A percentile compares a stretch with the other conserved stretches of the same genome.
Conservation (phyloP, 2,113 vertebrate genomes). For the Sapajus apella region DNA sequence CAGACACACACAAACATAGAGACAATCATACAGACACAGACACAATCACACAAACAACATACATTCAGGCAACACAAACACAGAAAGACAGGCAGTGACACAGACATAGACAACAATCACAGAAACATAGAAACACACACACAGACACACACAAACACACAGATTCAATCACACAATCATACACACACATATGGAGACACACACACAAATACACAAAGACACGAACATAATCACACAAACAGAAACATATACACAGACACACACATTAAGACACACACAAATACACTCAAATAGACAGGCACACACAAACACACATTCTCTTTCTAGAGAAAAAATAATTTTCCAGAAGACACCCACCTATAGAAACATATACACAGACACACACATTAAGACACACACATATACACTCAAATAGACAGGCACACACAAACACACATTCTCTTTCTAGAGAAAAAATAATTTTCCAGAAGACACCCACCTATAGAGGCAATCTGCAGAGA, state of each 20-base stretch:
- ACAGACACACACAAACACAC: neutral
- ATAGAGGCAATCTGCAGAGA: neutral
- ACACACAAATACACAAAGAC: neutral
- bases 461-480: neutral
- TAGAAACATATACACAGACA: neutral
- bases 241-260: no score
- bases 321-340: neutral
- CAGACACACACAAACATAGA: no score
- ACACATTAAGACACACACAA: neutral
- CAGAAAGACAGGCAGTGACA: neutral
- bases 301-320: neutral
- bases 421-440: neutral
- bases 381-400: neutral
- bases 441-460: neutral
- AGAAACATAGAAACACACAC: neutral
- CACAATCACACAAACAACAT: neutral
- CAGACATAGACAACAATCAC: neutral
- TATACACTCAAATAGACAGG: no score
- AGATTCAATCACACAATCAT: neutral
- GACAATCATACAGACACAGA: neutral
- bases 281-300: no score
- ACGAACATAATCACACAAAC: neutral
- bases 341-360: neutral
- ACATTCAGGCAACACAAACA: no score
- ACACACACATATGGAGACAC: no score